Evolutionary conservation across 2,888 invertebrate genomes (phyloP).

Genomic region (Synergus japonicus): DNA sequence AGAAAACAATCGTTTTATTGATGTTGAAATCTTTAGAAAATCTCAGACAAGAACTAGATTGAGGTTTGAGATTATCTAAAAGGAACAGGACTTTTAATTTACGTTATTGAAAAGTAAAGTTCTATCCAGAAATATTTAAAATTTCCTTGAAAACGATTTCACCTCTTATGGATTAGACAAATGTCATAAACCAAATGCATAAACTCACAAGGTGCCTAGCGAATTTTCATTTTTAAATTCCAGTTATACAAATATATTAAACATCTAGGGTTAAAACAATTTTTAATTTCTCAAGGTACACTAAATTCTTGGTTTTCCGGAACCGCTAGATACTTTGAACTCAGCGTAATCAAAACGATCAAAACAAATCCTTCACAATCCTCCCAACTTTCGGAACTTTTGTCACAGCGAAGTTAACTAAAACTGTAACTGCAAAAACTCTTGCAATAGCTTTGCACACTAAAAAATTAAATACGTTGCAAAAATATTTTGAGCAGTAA

Average conservation of each 20-base stretch:
- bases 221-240: too few species aligned
- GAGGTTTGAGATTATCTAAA: not conserved
- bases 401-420: not conserved
- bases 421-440: not conserved
- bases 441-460: not conserved
- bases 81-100: not conserved
- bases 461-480: slow-evolving; percentile 31
- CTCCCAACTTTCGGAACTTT: not conserved
- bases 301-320: too few species aligned
- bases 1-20: too few species aligned
- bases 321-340: too few species aligned
- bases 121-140: not conserved
- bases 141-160: not conserved
- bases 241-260: too few species aligned
- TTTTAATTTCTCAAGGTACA: too few species aligned
- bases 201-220: too few species aligned
- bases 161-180: not conserved
- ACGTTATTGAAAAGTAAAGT: not conserved
- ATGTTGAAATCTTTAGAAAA: too few species aligned
- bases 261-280: not conserved
- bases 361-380: not conserved
- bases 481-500: slow-evolving; percentile 24
- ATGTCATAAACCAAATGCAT: not conserved
- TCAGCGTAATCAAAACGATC: not conserved
- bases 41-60: not conserved